A percentile compares a stretch with the other conserved stretches of the same genome.
These are phyloP conservation scores for Rhynchotus rufescens DNA, from an alignment of 2,797 vertebrate species.

Conservation along the genomic window DNA sequence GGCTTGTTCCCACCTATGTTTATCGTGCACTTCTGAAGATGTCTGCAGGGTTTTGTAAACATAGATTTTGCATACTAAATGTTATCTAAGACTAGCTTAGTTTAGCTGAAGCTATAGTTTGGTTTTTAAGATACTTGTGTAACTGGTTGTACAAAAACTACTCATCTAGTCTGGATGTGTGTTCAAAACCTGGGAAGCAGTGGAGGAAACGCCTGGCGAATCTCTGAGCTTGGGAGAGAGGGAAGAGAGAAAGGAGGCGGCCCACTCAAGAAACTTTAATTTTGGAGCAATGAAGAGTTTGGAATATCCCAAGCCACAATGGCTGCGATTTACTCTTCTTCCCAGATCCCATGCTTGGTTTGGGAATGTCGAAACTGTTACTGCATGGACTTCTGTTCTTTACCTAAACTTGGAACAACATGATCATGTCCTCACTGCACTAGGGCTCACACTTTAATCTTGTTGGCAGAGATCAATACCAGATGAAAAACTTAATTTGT, in stretches of 20 bases:
- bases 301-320: background rate
- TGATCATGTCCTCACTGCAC: background rate
- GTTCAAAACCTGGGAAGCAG: background rate
- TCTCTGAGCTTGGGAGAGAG: background rate
- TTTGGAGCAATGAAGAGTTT: background rate
- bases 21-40: background rate
- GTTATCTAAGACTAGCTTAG: background rate
- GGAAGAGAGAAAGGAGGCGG: background rate
- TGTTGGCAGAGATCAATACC: background rate
- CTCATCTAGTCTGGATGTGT: background rate
- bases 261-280: background rate
- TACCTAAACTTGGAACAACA: background rate
- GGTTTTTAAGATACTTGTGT: constrained; percentile 11
- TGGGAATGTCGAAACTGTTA: background rate
- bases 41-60: background rate
- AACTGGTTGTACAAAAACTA: constrained; percentile 18
- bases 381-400: background rate
- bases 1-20: background rate
- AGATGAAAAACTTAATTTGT: background rate
- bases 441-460: background rate
- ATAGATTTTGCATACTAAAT: background rate
- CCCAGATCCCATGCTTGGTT: background rate
- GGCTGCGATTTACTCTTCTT: background rate
- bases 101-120: background rate
- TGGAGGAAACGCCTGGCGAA: background rate